Evolutionary conservation across 2,113 vertebrate species (phyloP).

Genomic region (Chaetorhynchus papuensis): DNA sequence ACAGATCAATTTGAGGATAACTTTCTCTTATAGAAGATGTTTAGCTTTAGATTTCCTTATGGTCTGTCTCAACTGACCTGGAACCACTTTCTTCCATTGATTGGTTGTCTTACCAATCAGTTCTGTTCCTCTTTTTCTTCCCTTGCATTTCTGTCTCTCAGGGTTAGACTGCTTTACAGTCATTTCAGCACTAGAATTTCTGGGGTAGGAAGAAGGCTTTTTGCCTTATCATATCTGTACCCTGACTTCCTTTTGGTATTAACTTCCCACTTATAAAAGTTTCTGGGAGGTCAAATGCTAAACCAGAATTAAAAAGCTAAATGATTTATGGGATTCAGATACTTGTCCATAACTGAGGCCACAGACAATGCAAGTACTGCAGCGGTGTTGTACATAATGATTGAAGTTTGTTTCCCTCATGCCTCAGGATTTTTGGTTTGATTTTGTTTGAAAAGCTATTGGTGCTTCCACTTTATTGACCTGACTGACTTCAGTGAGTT

Average conservation of each 20-base stretch:
- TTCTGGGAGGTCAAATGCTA: neutral
- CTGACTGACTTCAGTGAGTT: neutral
- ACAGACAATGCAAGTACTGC: neutral
- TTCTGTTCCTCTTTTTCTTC: neutral
- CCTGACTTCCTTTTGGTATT: neutral
- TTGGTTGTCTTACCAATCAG: neutral
- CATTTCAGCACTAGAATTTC: neutral
- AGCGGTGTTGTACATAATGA: neutral
- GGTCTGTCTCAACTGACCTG: neutral
- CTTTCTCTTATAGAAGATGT: neutral
- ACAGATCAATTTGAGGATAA: neutral
- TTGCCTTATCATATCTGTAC: neutral
- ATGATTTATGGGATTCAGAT: neutral
- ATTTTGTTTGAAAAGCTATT: neutral
- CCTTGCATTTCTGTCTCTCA: neutral
- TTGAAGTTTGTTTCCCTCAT: neutral
- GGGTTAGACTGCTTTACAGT: neutral
- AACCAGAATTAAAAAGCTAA: neutral
- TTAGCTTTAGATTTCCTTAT: neutral
- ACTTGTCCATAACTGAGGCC: neutral
- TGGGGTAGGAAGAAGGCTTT: neutral
- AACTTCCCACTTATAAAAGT: neutral
- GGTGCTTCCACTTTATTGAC: neutral
- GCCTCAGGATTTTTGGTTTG: neutral
- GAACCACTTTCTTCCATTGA: neutral